Conservation (phyloP, 2,888 invertebrate genomes). For the Tiliacea aurago region DNA sequence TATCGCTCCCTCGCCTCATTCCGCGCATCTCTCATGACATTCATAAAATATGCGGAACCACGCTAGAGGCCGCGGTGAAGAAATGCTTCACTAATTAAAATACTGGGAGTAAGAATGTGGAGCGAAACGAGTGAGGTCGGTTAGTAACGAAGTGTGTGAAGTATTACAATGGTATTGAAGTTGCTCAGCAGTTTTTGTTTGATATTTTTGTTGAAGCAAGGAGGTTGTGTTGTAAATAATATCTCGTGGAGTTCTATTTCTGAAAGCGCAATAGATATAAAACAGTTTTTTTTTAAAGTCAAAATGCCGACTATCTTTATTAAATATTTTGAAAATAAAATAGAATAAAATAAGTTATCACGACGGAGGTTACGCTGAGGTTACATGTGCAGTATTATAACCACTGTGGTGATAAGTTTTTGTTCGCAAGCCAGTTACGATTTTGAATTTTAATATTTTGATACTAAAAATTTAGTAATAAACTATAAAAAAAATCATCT, state of each 20-base stretch:
- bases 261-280: neutral
- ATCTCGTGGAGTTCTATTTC: neutral
- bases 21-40: constrained; percentile 25
- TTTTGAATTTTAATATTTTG: too few species aligned
- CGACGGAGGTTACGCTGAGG: too few species aligned
- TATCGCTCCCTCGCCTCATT: constrained; percentile 30
- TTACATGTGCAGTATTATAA: too few species aligned
- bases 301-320: neutral
- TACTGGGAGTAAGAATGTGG: constrained; percentile 40
- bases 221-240: neutral
- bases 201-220: neutral
- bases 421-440: too few species aligned
- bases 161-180: constrained; percentile 14
- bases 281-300: neutral
- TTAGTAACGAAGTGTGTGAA: constrained; percentile 19
- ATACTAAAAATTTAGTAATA: too few species aligned
- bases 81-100: constrained; percentile 50
- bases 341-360: too few species aligned
- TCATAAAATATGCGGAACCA: constrained; percentile 18
- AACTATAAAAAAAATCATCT: too few species aligned
- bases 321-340: neutral
- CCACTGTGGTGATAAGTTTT: neutral
- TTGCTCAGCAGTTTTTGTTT: constrained; percentile 15
- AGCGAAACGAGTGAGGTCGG: constrained; percentile 26
- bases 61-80: constrained; percentile 18